These are phyloP conservation scores for Keiferia lycopersicella DNA, from an alignment of 2,888 invertebrate genomes.

Conservation along the genomic window DNA sequence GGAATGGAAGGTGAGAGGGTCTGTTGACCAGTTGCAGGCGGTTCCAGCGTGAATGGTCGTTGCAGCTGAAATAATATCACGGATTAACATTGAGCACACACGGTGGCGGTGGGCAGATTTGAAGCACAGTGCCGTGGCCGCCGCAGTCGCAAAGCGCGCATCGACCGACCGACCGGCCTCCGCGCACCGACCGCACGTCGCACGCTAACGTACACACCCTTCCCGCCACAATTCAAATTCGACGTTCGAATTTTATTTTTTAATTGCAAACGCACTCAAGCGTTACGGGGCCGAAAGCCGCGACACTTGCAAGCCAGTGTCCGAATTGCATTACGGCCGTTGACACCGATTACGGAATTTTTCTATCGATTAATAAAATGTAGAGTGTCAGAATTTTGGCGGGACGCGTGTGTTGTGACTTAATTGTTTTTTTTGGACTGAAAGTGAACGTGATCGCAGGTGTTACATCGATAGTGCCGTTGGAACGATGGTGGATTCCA, in stretches of 20 bases:
- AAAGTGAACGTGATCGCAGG: constrained; percentile 68
- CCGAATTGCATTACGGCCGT: constrained; percentile 71
- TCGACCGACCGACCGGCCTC: constrained; percentile 69
- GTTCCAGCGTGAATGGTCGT: constrained; percentile 39
- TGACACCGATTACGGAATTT: constrained; percentile 64
- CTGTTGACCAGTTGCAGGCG: constrained; percentile 5
- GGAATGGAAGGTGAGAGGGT: constrained; percentile 14
- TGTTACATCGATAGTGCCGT: constrained; percentile 61
- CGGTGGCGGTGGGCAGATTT: constrained; percentile 66
- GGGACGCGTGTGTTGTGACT: constrained; percentile 64
- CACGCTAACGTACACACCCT: constrained; percentile 64
- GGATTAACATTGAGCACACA: constrained; percentile 70
- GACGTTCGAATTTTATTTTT: constrained; percentile 54
- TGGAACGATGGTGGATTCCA: constrained; percentile 76
- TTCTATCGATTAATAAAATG: constrained; percentile 59
- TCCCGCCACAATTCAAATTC: constrained; percentile 74
- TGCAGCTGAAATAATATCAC: constrained; percentile 54
- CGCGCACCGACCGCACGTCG: constrained; percentile 70
- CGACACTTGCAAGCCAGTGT: constrained; percentile 64
- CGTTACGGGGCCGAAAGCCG: constrained; percentile 64
- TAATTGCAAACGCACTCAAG: constrained; percentile 67
- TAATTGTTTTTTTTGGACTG: constrained; percentile 44
- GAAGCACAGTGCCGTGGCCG: constrained; percentile 52
- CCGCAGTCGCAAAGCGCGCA: constrained; percentile 71
- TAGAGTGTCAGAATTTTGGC: constrained; percentile 60